Base-by-base conservation (phyloP, 92 coral and sea anemone genomes). In the Pocillopora meandrina region DNA sequence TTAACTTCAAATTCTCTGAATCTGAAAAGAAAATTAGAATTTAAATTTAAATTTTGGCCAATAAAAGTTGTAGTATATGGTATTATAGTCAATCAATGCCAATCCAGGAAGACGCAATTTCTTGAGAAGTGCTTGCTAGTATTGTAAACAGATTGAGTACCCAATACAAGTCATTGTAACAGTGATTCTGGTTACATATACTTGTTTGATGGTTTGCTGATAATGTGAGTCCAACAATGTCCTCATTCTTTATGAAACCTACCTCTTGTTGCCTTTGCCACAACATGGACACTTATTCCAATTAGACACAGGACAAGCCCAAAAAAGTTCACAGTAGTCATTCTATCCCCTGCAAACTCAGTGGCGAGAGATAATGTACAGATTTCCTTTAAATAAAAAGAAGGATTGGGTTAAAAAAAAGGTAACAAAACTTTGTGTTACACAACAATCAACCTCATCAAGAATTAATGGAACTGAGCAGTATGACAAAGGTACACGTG, bases 281-380 rank as follows among this genome's bases (percentile, higher is more conserved):
- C 94, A 23, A 94, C 97, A 81, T 96, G 99, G 52, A 92, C 97
- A 80, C 79, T 87, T 11, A 96, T 96, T 66, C 99, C 99, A 65
- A 89, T 82, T 56, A 96, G 75, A 74, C 99, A 96, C 65, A 94
- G 80, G 19, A 91, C 87, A 58, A 96, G 93, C 13, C 99, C 99
- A 65, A 88, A 84, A 85, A 96, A 94, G 76, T 96, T 96, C 33
- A 92, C 80, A 26, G 85, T 71, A 82, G 95, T 92, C 98, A 96
- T 94, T 87, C 88, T 87, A 82, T 96, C 99, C 9, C 98, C 99
- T 12, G 87, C 98, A 88, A 96, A 94, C 77, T 92, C 99, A 19
- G 99, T 92, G 20, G 99, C 99, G 23, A 96, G 85, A 19, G 98
- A 90, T 69, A 96, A 85, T 63, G 90, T 94, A 69, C 98, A 96